These are phyloP conservation scores for Drosophila parthenogenetica DNA, from an alignment of 2,888 invertebrate species.

Conservation along the genomic window DNA sequence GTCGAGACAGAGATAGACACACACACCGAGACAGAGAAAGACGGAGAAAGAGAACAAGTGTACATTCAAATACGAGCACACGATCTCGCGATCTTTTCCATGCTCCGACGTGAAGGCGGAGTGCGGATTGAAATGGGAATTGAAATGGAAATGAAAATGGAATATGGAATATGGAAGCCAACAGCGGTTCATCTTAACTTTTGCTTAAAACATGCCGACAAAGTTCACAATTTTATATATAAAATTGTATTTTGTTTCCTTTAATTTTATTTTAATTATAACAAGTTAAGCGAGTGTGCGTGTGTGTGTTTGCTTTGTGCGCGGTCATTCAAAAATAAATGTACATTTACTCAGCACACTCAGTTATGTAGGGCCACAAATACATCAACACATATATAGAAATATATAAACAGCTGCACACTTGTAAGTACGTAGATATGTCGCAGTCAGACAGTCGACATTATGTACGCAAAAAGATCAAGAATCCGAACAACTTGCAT, in stretches of 20 bases:
- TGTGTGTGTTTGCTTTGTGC: slow-evolving; percentile 14
- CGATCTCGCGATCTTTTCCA: slow-evolving; percentile 52
- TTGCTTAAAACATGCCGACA: slow-evolving; percentile 62
- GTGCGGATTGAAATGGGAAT: slow-evolving; percentile 12
- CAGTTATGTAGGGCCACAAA: slow-evolving; percentile 9
- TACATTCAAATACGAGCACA: slow-evolving; percentile 60
- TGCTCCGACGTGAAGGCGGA: slow-evolving; percentile 21
- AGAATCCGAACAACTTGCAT: slow-evolving; percentile 39
- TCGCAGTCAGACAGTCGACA: slow-evolving; percentile 1
- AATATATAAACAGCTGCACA: background rate
- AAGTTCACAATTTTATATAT: slow-evolving; percentile 54
- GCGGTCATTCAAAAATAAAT: slow-evolving; percentile 48
- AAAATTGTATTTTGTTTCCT: slow-evolving; percentile 26
- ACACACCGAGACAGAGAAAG: background rate
- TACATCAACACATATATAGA: slow-evolving; percentile 16
- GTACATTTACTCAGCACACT: slow-evolving; percentile 14
- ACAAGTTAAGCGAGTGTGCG: slow-evolving; percentile 33
- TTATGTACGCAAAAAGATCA: slow-evolving; percentile 17
- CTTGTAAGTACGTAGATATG: slow-evolving; percentile 4
- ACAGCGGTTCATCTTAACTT: slow-evolving; percentile 55
- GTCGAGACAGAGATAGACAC: slow-evolving; percentile 3
- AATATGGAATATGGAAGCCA: slow-evolving; percentile 24
- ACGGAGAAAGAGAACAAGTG: slow-evolving; percentile 53
- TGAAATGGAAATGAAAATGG: slow-evolving; percentile 12
- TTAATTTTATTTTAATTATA: slow-evolving; percentile 70